Conservation (phyloP, 2,797 vertebrate genomes). For the Mastacembelus armatus region DNA sequence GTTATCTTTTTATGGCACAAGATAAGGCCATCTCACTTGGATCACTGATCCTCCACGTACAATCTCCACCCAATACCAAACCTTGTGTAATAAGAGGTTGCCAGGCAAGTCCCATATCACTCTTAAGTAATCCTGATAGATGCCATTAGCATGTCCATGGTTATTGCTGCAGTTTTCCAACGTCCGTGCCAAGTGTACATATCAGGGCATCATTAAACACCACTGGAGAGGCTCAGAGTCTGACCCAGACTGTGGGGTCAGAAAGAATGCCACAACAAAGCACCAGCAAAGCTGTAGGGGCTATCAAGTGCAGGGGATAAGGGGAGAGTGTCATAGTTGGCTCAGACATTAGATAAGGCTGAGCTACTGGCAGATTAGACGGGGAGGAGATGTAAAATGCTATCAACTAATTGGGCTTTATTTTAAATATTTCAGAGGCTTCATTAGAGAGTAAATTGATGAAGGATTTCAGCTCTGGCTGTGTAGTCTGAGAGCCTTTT, state of each 20-base stretch:
- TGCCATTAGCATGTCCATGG: conserved; percentile 87
- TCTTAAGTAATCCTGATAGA: conserved; percentile 88
- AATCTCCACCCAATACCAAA: conserved; percentile 51
- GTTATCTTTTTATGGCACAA: conserved; percentile 87
- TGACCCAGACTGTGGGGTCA: conserved; percentile 68
- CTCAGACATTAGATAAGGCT: conserved; percentile 72
- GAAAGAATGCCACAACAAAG: conserved; percentile 67
- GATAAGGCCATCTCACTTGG: conserved; percentile 87
- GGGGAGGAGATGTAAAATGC: conserved; percentile 74
- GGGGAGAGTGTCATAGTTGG: conserved; percentile 68
- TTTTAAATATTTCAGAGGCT: conserved; percentile 76
- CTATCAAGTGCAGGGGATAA: conserved; percentile 62
- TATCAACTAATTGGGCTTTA: conserved; percentile 78
- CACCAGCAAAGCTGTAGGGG: conserved; percentile 65
- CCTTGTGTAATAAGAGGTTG: conserved; percentile 86
- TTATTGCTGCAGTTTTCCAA: conserved; percentile 80
- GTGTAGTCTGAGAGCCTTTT: conserved; percentile 46
- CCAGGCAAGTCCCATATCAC: conserved; percentile 87
- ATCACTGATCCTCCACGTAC: conserved; percentile 88
- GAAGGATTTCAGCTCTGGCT: conserved; percentile 62
- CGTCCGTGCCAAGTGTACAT: conserved; percentile 73
- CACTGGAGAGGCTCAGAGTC: conserved; percentile 53
- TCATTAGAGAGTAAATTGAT: conserved; percentile 71
- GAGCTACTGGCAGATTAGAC: conserved; percentile 76
- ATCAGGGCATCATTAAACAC: conserved; percentile 72